These are phyloP conservation scores for Mactra quadrangularis DNA, from an alignment of 1,140 invertebrate species.

Conservation along the genomic window DNA sequence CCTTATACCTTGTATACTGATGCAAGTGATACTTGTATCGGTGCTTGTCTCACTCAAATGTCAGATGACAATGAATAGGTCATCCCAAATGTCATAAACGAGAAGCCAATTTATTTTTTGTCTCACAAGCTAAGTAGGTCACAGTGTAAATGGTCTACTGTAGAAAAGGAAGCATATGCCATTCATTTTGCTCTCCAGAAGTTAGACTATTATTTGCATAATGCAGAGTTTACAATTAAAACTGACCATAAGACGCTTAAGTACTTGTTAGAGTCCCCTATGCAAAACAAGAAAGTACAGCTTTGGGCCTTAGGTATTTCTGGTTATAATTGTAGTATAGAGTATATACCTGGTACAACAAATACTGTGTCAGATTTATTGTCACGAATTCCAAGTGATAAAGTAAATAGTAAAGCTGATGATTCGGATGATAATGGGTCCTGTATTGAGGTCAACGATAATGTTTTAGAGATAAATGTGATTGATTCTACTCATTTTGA, in stretches of 20 bases:
- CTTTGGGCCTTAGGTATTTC: conserved; percentile 66
- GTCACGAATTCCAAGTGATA: conserved; percentile 28
- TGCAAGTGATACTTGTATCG: too few relatives aligned
- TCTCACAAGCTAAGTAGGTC: conserved; percentile 60
- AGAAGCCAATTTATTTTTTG: conserved; percentile 51
- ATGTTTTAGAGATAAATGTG: conserved; percentile 40
- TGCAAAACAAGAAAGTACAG: conserved; percentile 69
- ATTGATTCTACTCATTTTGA: conserved; percentile 61
- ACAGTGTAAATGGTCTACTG: too few relatives aligned
- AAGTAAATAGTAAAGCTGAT: background rate
- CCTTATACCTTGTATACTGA: too few relatives aligned
- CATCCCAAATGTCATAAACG: conserved; percentile 7
- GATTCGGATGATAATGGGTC: background rate
- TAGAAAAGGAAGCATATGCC: too few relatives aligned
- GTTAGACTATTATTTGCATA: too few relatives aligned
- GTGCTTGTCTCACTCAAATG: conserved; percentile 57
- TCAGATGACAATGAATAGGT: background rate
- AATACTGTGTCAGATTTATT: conserved; percentile 66
- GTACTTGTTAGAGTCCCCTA: conserved; percentile 23
- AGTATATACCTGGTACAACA: conserved; percentile 55
- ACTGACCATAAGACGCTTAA: conserved; percentile 12
- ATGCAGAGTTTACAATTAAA: conserved; percentile 61
- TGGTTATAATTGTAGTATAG: too few relatives aligned
- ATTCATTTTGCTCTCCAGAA: conserved; percentile 66
- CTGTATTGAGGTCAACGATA: conserved; percentile 50